phyloP scores from a whole-genome alignment of 2,113 vertebrate genomes.

The Thunnus thynnus region DNA sequence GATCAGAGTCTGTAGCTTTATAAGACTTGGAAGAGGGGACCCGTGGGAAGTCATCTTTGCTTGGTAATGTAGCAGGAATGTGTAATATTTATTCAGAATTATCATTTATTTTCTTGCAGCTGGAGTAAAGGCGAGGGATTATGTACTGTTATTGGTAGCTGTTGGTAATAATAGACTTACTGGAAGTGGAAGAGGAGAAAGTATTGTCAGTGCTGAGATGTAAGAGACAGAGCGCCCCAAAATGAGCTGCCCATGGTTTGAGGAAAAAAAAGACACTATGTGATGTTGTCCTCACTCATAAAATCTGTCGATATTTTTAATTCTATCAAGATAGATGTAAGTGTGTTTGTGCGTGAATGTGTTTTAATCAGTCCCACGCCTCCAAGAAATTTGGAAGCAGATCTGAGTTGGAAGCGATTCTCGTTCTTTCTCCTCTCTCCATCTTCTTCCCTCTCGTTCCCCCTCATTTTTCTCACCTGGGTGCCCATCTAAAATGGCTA shows the following conservation, averaged over 20 bases:
- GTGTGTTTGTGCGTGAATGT: neutral
- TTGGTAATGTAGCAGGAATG: slow-evolving; percentile 13
- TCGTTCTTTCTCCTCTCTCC: neutral
- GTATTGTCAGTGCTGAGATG: slow-evolving; percentile 19
- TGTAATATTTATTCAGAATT: slow-evolving; percentile 43
- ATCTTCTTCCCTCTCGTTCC: neutral
- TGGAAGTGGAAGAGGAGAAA: slow-evolving; percentile 42
- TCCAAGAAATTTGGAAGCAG: slow-evolving; percentile 36
- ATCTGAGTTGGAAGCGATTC: slow-evolving; percentile 21
- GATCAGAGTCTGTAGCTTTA: slow-evolving; percentile 17
- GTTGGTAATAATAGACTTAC: slow-evolving; percentile 54
- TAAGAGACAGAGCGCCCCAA: neutral
- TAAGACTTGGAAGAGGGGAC: slow-evolving; percentile 12
- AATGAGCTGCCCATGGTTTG: neutral
- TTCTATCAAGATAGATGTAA: neutral
- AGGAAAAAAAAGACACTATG: neutral
- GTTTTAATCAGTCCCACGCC: slow-evolving; percentile 37
- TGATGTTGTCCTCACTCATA: neutral
- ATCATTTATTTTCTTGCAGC: slow-evolving; percentile 42
- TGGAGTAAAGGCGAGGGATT: slow-evolving; percentile 24
- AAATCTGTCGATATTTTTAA: neutral
- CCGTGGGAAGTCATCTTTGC: slow-evolving; percentile 5
- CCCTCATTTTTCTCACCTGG: slow-evolving; percentile 38
- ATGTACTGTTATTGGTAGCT: slow-evolving; percentile 31
- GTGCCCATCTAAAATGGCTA: slow-evolving; percentile 48